Evolutionary conservation across 2,113 vertebrate species (phyloP).

Genomic region (Myrmecobius fasciatus): DNA sequence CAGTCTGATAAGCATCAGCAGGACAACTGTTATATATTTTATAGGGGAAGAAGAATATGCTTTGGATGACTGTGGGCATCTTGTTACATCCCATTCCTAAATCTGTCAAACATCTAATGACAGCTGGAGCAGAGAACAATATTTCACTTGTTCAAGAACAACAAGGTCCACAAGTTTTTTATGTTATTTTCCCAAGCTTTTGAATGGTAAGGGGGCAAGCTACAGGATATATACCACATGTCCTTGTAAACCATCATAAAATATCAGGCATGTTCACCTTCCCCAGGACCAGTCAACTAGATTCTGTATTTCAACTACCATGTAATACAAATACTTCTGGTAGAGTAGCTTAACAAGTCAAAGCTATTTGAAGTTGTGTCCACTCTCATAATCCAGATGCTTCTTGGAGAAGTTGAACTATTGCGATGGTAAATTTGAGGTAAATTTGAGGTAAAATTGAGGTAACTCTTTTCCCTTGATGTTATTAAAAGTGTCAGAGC

Average conservation of each 20-base stretch:
- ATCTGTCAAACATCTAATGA: constrained; percentile 86
- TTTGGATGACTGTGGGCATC: constrained; percentile 79
- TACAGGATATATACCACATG: constrained; percentile 49
- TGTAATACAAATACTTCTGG: constrained; percentile 34
- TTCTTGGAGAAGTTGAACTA: constrained; percentile 35
- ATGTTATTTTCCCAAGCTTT: constrained; percentile 75
- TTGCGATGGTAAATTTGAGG: background rate
- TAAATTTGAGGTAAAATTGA: background rate
- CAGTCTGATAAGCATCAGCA: constrained; percentile 63
- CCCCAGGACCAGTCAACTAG: constrained; percentile 53
- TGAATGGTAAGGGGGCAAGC: constrained; percentile 49
- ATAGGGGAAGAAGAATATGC: constrained; percentile 61
- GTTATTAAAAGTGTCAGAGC: constrained; percentile 5
- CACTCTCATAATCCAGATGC: constrained; percentile 36
- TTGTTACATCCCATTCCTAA: constrained; percentile 85
- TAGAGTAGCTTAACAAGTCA: background rate
- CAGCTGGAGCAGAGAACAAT: constrained; percentile 80
- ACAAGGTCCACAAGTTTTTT: constrained; percentile 77
- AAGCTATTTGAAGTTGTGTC: constrained; percentile 34
- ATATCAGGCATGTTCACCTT: constrained; percentile 55
- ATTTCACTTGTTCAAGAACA: constrained; percentile 78
- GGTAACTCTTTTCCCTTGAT: constrained; percentile 6
- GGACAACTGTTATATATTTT: constrained; percentile 72
- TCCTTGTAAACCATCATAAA: constrained; percentile 58
- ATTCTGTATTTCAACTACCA: constrained; percentile 9